Percentiles rank a stretch among this genome's conserved stretches.
Conservation (phyloP, 2,888 invertebrate species). For the Thyatira batis region DNA sequence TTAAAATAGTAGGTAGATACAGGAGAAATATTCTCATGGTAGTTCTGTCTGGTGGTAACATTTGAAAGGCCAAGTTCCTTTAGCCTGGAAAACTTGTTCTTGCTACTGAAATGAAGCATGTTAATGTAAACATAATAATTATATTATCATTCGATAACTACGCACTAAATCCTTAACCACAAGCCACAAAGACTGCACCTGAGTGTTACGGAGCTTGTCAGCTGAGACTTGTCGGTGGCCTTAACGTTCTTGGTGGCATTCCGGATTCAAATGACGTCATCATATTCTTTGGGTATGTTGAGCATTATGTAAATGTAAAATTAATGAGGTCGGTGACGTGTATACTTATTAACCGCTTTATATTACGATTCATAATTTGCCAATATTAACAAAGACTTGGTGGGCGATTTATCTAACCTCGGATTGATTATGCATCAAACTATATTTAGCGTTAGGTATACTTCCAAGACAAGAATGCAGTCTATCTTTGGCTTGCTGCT, state of each 20-base stretch:
- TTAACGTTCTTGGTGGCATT: neutral
- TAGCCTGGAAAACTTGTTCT: too few relatives aligned
- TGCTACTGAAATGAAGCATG: too few relatives aligned
- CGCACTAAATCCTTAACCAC: neutral
- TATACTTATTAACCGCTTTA: slow-evolving; percentile 11
- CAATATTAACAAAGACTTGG: neutral
- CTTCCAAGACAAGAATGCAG: neutral
- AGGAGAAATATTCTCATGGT: too few relatives aligned
- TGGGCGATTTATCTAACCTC: neutral
- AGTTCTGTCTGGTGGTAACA: too few relatives aligned
- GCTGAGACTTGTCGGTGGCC: neutral
- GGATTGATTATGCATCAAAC: neutral
- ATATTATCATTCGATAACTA: neutral
- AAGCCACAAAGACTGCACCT: neutral
- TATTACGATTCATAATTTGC: neutral
- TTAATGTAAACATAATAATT: neutral
- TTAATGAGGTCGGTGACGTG: neutral
- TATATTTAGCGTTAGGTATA: neutral
- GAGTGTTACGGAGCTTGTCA: neutral
- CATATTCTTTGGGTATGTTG: neutral
- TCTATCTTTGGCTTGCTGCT: slow-evolving; percentile 5
- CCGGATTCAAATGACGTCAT: slow-evolving; percentile 2
- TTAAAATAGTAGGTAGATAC: too few relatives aligned
- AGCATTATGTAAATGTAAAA: neutral
- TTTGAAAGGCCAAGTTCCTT: too few relatives aligned